These are phyloP conservation scores for Anagrus nilaparvatae DNA, from an alignment of 1,140 invertebrate genomes.

Conservation along the genomic window DNA sequence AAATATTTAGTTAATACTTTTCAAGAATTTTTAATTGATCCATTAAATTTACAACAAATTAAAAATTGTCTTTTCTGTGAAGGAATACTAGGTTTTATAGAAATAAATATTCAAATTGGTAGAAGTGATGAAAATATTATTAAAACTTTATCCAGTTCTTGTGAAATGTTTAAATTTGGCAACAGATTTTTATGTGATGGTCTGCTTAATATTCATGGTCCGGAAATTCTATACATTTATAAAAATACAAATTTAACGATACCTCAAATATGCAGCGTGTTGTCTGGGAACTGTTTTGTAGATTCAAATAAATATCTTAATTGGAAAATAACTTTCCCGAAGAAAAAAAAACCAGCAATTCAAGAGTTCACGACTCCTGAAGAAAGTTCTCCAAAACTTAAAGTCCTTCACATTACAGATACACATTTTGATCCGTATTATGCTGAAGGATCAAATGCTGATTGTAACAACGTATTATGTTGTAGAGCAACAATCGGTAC, in stretches of 20 bases:
- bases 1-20: no score
- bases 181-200: no score
- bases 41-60: no score
- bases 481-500: conserved; percentile 71
- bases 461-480: conserved; percentile 81
- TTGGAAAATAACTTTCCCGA: conserved; percentile 79
- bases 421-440: conserved; percentile 90
- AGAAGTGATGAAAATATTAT: no score
- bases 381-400: conserved; percentile 66
- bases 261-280: conserved; percentile 81
- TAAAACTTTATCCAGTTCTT: no score
- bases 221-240: no score
- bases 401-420: conserved; percentile 85
- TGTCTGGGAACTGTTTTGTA: conserved; percentile 81
- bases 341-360: conserved; percentile 65
- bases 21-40: no score
- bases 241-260: conserved; percentile 67
- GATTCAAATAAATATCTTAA: conserved; percentile 79
- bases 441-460: conserved; percentile 76
- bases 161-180: no score
- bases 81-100: no score
- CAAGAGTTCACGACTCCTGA: conserved; percentile 54
- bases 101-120: no score
- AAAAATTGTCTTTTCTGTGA: no score
- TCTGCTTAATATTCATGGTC: no score